Base-by-base conservation (phyloP, 2,797 vertebrate genomes). In the Fistularia tabacaria region DNA sequence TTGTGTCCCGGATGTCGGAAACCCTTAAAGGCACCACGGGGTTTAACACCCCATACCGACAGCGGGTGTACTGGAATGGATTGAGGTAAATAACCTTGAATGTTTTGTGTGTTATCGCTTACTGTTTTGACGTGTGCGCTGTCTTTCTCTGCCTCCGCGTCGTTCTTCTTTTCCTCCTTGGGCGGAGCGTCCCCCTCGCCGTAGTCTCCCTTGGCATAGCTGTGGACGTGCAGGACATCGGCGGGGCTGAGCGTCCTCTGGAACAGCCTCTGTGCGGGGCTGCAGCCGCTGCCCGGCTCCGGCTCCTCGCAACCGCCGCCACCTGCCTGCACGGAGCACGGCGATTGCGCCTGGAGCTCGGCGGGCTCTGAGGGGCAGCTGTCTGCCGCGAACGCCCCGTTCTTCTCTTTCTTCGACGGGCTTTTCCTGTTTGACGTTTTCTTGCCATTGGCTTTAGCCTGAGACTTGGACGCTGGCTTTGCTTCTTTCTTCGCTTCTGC, bases 211-310 rank as follows among this genome's bases (percentile, higher is more conserved):
- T 91, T 92, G 49, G 94, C 93, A 0, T 95, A 98, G 88, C 94
- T 96, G 76, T 98, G 95, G 3, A 94, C 93, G 0, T 93, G 92
- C 41, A 94, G 86, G 52, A 92, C 91, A 15, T 94, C 90, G 0
- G 90, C 87, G 0, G 93, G 92, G 60, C 92, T 93, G 57, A 92
- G 86, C 10, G 87, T 90, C 79, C 81, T 91, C 71, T 93, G 93
- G 14, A 93, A 92, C 49, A 89, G 45, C 36, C 63, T 77, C 42
- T 83, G 84, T 1, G 66, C 70, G 0, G 81, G 73, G 25, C 62
- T 74, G 66, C 61, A 63, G 51, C 54, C 57, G 56, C 46, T 62
- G 41, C 54, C 55, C 1, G 53, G 48, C 12, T 36, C 39, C 3
- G 56, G 47, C 44, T 80, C 83, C 3, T 65, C 66, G 3, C 64